These are phyloP conservation scores for Percopsis transmontana DNA, from an alignment of 2,113 vertebrate species.

Conservation along the genomic window DNA sequence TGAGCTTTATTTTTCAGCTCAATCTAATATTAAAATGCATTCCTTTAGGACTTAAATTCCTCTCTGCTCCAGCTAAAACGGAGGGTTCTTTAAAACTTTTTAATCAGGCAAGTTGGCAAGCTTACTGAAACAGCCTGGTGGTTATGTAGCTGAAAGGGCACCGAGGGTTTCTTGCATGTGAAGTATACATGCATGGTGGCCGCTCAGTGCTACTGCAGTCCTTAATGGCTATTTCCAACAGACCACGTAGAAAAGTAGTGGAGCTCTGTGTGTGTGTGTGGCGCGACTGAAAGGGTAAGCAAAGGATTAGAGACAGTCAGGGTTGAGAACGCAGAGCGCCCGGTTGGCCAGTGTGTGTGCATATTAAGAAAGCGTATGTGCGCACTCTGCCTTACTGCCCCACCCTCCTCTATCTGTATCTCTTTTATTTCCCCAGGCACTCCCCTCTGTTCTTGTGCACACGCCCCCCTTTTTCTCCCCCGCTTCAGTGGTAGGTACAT, in stretches of 20 bases:
- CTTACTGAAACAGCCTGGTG: not conserved
- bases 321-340: constrained; percentile 41
- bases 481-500: constrained; percentile 51
- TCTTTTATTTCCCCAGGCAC: not conserved
- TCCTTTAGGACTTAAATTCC: not conserved
- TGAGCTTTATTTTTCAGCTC: not conserved
- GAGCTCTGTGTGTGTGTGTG: constrained; percentile 28
- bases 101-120: not conserved
- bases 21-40: not conserved
- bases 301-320: constrained; percentile 28
- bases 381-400: constrained; percentile 38
- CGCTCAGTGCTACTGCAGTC: constrained; percentile 33
- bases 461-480: constrained; percentile 37
- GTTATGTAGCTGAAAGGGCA: not conserved
- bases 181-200: constrained; percentile 34
- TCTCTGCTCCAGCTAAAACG: not conserved
- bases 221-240: constrained; percentile 36
- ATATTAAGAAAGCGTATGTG: constrained; percentile 10
- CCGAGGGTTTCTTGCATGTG: constrained; percentile 10
- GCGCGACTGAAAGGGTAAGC: constrained; percentile 29
- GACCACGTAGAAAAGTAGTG: constrained; percentile 32
- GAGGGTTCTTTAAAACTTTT: not conserved
- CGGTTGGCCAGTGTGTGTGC: constrained; percentile 35
- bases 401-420: constrained; percentile 31
- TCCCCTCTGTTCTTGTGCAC: not conserved